phyloP scores from a whole-genome alignment of 2,113 vertebrate genomes.

The Hyaena hyaena region DNA sequence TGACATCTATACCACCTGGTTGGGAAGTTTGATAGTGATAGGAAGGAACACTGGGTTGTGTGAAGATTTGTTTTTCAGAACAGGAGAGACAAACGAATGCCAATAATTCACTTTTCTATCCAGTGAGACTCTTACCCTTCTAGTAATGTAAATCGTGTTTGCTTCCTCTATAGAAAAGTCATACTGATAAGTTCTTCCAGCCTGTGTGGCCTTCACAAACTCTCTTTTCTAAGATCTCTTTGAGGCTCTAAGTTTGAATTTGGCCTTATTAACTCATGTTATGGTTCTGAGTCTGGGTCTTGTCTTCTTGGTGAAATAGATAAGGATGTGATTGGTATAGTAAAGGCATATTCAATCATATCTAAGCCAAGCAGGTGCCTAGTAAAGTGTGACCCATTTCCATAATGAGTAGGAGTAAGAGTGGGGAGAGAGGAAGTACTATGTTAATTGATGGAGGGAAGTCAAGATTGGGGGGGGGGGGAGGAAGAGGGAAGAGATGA shows the following conservation, averaged over 20 bases:
- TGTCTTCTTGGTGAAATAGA: not conserved
- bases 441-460: not conserved
- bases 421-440: not conserved
- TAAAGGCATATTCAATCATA: not conserved
- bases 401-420: not conserved
- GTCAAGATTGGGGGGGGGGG: not conserved
- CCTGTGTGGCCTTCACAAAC: not conserved
- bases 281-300: not conserved
- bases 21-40: not conserved
- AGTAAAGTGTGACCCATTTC: not conserved
- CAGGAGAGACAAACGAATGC: not conserved
- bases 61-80: not conserved
- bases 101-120: not conserved
- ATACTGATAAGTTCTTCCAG: not conserved
- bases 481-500: not conserved
- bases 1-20: not conserved
- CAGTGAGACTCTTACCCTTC: not conserved
- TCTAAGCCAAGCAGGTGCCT: not conserved
- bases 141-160: not conserved
- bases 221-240: not conserved
- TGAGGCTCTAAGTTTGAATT: not conserved
- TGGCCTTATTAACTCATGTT: not conserved
- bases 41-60: not conserved
- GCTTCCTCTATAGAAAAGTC: not conserved
- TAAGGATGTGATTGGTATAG: not conserved